Percentiles rank a stretch among this genome's conserved stretches.
These are phyloP conservation scores for Ichneumon xanthorius DNA, from an alignment of 2,888 invertebrate species.

Conservation along the genomic window DNA sequence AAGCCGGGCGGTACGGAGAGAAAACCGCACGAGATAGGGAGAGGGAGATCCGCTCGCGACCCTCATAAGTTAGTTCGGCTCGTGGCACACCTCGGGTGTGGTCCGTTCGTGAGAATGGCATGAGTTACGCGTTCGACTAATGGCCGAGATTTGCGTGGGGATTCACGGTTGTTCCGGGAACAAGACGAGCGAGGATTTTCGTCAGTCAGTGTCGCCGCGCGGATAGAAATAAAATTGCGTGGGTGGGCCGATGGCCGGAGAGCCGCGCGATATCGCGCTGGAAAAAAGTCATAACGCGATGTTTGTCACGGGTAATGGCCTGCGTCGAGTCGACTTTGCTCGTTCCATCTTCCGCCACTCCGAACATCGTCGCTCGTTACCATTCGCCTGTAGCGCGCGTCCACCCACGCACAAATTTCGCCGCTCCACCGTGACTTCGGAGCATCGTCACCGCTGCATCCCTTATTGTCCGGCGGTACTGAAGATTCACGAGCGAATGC, in stretches of 20 bases:
- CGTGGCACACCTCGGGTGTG: constrained; percentile 8
- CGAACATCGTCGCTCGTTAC: constrained; percentile 73
- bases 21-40: constrained; percentile 35
- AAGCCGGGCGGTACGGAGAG: background rate
- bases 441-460: background rate
- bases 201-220: background rate
- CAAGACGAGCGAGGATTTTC: constrained; percentile 32
- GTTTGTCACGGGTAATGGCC: constrained; percentile 76
- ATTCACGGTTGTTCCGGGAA: constrained; percentile 26
- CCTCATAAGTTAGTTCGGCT: constrained; percentile 42
- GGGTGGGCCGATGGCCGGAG: background rate
- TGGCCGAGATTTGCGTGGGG: constrained; percentile 64
- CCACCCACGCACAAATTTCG: constrained; percentile 72
- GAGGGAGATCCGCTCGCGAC: constrained; percentile 32
- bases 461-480: constrained; percentile 39
- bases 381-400: constrained; percentile 72
- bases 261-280: constrained; percentile 29
- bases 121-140: constrained; percentile 67
- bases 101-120: constrained; percentile 55
- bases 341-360: background rate
- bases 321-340: constrained; percentile 70
- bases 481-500: constrained; percentile 23
- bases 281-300: constrained; percentile 68
- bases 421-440: constrained; percentile 64
- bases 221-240: background rate